Evolutionary conservation across 35 echinoderm and acorn worm species (phyloP), one percentile per base, ranked within the genome.

Genomic region (Ptychodera flava): DNA sequence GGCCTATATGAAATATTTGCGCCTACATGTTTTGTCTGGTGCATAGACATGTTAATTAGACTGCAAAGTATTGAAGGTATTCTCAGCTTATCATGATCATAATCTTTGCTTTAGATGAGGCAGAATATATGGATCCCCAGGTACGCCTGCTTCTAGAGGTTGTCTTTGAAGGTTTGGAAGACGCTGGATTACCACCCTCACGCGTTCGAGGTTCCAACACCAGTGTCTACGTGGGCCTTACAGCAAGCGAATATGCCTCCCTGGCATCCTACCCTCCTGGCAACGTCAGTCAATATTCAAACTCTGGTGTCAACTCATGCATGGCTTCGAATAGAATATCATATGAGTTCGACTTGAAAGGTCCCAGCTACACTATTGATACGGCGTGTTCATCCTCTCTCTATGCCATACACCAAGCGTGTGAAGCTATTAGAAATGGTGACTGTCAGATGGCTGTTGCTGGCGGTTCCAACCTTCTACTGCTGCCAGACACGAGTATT

Each of bases 401-500:
- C 0, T 91, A 87, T 35, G 80, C 85, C 16, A 82, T 91, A 45
- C 76, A 82, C 28, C 16, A 87, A 76, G 90, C 90, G n/a, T 91
- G 90, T 82, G 85, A 87, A 12, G 90, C 85, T 33, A 37, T 87
- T 0, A 91, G 82, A 76, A 79, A 81, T 27, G 82, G 76, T 1
- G 78, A 79, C 16, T 87, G 85, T 83, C 16, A 94, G 29, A 99
- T 99, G 96, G 96, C 96, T 16, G 88, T 94, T 0, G 93, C 93
- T 15, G 96, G 96, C 79, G 96, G 96, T 30, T 92, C 76, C 22
- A 99, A 99, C 37, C 85, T 94, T 36, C 94, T 92, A 1, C 81
- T 99, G 15, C 53, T 94, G 16, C 96, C 96, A 0, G 91, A 94
- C n/a, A 81, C 27, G 87, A 78, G 36, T 28, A 84, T 89, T 36